phyloP scores from a whole-genome alignment of 2,113 vertebrate genomes.

The Zosterops hypoxanthus region DNA sequence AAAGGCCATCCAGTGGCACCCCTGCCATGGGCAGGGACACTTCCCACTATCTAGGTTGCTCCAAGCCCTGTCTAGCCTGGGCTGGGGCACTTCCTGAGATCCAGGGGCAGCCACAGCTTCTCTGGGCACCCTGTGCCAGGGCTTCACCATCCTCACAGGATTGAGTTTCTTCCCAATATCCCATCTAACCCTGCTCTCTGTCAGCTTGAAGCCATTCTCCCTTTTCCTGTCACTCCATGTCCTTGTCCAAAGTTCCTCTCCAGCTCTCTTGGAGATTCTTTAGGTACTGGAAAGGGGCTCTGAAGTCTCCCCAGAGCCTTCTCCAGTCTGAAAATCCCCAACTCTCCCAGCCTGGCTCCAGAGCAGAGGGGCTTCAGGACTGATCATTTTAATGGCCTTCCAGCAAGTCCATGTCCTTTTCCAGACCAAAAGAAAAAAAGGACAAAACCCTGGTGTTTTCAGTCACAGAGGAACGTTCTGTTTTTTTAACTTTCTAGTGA shows the following conservation, averaged over 20 bases:
- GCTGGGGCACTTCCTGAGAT: not conserved
- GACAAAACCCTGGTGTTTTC: not conserved
- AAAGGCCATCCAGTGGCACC: not conserved
- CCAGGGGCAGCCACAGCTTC: not conserved
- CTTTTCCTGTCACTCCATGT: not conserved
- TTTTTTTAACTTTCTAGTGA: not conserved
- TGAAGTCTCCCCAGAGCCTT: not conserved
- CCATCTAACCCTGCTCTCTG: not conserved
- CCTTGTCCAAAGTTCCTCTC: not conserved
- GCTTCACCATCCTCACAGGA: not conserved
- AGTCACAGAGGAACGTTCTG: not conserved
- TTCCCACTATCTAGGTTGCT: fast-evolving
- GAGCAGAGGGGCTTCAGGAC: not conserved
- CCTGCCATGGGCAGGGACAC: not conserved
- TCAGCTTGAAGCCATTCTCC: not conserved
- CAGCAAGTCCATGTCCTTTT: not conserved
- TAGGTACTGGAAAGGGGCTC: not conserved
- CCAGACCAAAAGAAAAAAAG: not conserved
- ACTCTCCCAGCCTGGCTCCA: not conserved
- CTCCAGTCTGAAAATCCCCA: not conserved
- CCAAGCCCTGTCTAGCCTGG: not conserved
- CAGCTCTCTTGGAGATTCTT: not conserved
- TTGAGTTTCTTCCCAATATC: not conserved
- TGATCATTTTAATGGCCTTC: not conserved
- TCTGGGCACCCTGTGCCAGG: not conserved